Conservation (phyloP, 2,113 vertebrate genomes). For the Pseudorasbora parva region DNA sequence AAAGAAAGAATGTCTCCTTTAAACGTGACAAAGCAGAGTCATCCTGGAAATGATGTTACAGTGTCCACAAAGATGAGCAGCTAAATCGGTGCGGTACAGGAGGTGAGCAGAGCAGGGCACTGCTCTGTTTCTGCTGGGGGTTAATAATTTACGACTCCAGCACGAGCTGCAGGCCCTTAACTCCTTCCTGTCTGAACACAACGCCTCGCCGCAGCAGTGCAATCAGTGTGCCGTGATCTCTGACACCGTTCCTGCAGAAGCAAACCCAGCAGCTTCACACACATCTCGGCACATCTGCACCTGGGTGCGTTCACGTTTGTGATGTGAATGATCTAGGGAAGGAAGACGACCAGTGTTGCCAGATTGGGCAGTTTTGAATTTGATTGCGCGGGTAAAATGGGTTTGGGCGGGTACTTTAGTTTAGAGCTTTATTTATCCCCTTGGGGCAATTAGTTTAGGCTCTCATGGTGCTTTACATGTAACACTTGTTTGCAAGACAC, state of each 20-base stretch:
- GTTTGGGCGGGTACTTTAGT: no score
- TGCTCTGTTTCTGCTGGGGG: slow-evolving; percentile 53
- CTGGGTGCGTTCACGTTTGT: neutral
- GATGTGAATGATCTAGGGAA: neutral
- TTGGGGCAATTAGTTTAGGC: no score
- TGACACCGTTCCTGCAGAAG: neutral
- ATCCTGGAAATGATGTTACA: neutral
- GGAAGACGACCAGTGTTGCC: no score
- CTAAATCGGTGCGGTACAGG: slow-evolving; percentile 13
- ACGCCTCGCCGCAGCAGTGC: neutral
- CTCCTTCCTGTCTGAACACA: slow-evolving; percentile 22
- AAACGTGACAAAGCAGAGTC: neutral
- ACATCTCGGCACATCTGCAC: neutral
- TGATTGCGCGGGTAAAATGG: no score
- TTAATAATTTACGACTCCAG: slow-evolving; percentile 69
- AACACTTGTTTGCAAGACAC: no score
- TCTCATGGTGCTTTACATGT: no score
- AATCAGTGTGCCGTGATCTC: neutral
- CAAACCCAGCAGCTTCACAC: neutral
- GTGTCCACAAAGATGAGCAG: neutral
- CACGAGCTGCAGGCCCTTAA: slow-evolving; percentile 42
- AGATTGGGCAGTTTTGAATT: no score
- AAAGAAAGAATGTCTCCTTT: neutral
- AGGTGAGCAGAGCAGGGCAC: slow-evolving; percentile 41
- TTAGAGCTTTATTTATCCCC: no score